Percentiles rank a stretch among this genome's conserved stretches.
Conservation (phyloP, 2,797 vertebrate species). For the Crocodylus rhombifer region DNA sequence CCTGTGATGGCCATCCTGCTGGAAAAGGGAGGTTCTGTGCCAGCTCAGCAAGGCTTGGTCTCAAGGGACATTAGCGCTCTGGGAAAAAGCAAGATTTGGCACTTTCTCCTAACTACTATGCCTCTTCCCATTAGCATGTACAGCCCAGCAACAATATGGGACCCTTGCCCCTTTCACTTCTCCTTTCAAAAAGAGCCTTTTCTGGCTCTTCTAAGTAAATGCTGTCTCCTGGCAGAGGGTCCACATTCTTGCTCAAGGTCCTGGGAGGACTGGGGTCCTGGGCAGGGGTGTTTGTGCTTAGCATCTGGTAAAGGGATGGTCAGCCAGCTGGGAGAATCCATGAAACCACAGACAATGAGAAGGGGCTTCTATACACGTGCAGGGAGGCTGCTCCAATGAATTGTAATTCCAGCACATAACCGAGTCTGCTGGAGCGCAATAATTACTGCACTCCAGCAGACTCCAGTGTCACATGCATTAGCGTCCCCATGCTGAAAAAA, state of each 20-base stretch:
- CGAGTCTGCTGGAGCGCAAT: too few relatives aligned
- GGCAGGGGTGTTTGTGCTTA: background rate
- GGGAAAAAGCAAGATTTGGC: background rate
- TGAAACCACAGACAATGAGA: background rate
- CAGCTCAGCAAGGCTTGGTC: background rate
- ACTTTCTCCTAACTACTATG: background rate
- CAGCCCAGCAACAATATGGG: background rate
- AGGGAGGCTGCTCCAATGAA: too few relatives aligned
- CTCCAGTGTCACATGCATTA: too few relatives aligned
- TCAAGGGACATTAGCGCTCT: background rate
- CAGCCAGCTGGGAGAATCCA: background rate
- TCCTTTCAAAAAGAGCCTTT: background rate
- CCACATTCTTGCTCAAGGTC: background rate
- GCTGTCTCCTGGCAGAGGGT: background rate
- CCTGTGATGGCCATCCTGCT: background rate
- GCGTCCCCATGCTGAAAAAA: too few relatives aligned
- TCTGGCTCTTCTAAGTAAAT: background rate
- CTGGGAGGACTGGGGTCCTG: background rate
- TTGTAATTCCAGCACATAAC: too few relatives aligned
- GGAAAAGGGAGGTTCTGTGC: rapidly evolving
- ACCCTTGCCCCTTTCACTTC: background rate
- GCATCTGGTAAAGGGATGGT: background rate
- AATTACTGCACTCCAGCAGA: too few relatives aligned
- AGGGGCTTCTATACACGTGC: too few relatives aligned
- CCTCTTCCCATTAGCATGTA: background rate